Evolutionary conservation across 2,797 vertebrate species (phyloP), one percentile per base, ranked within the genome.

Genomic region (Intellagama lesueurii): DNA sequence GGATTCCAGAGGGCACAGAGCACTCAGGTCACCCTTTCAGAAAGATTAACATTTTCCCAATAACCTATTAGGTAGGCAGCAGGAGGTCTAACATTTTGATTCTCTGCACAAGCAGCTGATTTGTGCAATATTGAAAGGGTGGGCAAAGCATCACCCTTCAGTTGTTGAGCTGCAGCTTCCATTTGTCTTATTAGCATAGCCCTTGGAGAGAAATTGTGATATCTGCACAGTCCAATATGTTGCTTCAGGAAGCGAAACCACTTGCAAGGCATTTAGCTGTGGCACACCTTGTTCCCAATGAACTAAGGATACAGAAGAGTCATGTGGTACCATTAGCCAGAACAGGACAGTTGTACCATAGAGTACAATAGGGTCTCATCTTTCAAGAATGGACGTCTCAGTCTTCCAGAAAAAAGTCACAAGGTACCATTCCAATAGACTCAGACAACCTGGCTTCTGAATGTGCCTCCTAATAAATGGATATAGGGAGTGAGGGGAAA

Each of bases 1-100:
- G 69, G 32, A 68, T 86, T 87, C 91, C 78, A 90, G 81, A 90
- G 75, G n/a, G 91, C 86, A 11, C 35, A 40, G 52, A 56, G 30
- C 70, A 85, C 73, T 69, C 44, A 52, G 35, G 32, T 66, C 79
- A 22, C n/a, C 16, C n/a, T 80, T 80, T 56, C 44, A 56, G 47
- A 70, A 35, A 56, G 77, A 66, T 52, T 80, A 35, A 68, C 28
- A 8, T 35, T 24, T n/a, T 26, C 30, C 7, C 26, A 44, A 79
- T 79, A 30, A 35, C 22, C 35, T 35, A 11, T 49, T 28, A 22
- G 44, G 40, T 12, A 19, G 14, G 32, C 40, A 52, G 8, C 4
- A 70, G n/a, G n/a, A 66, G 11, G 60, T 32, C 40, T 19, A 76
- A 7, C 9, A 2, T 70, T n/a, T n/a, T n/a, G 28, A 47, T 35